phyloP scores from a whole-genome alignment of 2,888 invertebrate genomes.

The Heliconius erato region DNA sequence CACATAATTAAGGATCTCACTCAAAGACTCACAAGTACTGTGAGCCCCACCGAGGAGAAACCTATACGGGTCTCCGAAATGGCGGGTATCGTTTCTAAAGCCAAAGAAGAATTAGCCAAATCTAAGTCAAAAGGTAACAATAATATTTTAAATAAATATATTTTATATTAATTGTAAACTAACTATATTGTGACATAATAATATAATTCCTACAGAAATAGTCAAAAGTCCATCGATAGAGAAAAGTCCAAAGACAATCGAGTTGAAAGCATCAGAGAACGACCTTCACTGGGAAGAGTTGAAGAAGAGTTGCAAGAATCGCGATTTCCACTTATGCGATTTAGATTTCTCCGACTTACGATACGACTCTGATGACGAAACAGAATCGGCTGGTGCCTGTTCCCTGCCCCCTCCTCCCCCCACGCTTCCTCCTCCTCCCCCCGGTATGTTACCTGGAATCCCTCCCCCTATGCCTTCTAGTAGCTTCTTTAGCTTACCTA shows the following conservation, averaged over 20 bases:
- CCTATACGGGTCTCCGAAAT: slow-evolving; percentile 91
- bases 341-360: slow-evolving; percentile 98
- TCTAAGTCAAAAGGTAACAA: slow-evolving; percentile 90
- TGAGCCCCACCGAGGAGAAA: slow-evolving; percentile 86
- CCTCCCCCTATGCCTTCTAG: slow-evolving; percentile 83
- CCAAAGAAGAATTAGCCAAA: slow-evolving; percentile 96
- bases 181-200: background rate
- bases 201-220: slow-evolving; percentile 81
- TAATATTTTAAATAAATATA: background rate
- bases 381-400: slow-evolving; percentile 88
- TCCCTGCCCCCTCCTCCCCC: slow-evolving; percentile 92
- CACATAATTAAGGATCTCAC: slow-evolving; percentile 95
- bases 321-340: slow-evolving; percentile 95
- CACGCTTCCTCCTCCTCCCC: slow-evolving; percentile 92
- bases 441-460: slow-evolving; percentile 86
- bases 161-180: too few relatives aligned
- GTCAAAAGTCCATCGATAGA: slow-evolving; percentile 90
- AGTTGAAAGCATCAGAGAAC: slow-evolving; percentile 95
- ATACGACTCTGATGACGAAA: slow-evolving; percentile 94
- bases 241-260: slow-evolving; percentile 87
- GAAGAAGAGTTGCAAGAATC: slow-evolving; percentile 88
- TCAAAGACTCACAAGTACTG: slow-evolving; percentile 92
- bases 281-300: slow-evolving; percentile 98
- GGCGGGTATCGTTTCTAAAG: slow-evolving; percentile 96
- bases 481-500: slow-evolving; percentile 77